These are phyloP conservation scores for Parnassius smintheus DNA, from an alignment of 2,888 invertebrate species.

Conservation along the genomic window DNA sequence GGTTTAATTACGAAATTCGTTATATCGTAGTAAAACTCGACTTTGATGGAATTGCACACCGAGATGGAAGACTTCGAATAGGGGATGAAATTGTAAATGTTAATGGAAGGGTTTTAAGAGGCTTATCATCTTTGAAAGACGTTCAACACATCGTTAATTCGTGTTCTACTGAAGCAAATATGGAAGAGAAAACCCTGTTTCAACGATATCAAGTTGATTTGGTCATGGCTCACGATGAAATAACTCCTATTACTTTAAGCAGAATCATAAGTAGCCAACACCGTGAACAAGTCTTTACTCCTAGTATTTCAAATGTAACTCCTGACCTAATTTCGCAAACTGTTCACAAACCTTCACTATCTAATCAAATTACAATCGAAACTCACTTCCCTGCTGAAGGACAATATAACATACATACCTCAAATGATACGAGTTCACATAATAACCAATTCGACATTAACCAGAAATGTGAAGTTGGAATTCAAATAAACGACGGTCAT, in stretches of 20 bases:
- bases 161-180: constrained; percentile 70
- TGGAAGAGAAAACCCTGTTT: constrained; percentile 61
- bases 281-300: constrained; percentile 48
- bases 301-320: constrained; percentile 53
- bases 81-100: constrained; percentile 95
- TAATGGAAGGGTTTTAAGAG: constrained; percentile 90
- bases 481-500: constrained; percentile 57
- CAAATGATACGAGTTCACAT: constrained; percentile 42
- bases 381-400: constrained; percentile 70
- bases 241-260: constrained; percentile 76
- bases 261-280: constrained; percentile 66
- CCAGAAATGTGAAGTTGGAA: constrained; percentile 58
- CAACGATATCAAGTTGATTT: constrained; percentile 80
- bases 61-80: constrained; percentile 89
- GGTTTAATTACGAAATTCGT: constrained; percentile 81
- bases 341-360: constrained; percentile 62
- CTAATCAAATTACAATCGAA: constrained; percentile 71
- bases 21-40: constrained; percentile 84
- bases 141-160: constrained; percentile 81
- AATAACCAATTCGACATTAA: constrained; percentile 44
- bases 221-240: constrained; percentile 84
- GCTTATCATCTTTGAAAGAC: constrained; percentile 85
- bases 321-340: constrained; percentile 76
- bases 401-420: constrained; percentile 47
- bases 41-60: constrained; percentile 84